A percentile compares a stretch with the other conserved stretches of the same genome.
These are phyloP conservation scores for Drosophila novamexicana DNA, from an alignment of 1,140 invertebrate genomes.

Conservation along the genomic window DNA sequence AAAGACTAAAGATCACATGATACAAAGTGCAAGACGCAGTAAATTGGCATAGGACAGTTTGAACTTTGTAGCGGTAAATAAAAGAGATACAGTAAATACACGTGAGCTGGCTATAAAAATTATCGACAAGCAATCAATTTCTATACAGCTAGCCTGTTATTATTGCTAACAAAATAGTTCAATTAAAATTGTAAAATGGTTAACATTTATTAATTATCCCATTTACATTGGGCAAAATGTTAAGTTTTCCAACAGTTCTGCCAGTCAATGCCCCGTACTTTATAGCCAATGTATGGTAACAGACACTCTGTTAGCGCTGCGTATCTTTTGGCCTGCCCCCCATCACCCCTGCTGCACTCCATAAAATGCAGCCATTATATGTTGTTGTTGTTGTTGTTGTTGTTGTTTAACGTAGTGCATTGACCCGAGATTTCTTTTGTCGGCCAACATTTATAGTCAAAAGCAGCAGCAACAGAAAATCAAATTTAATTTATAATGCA, in stretches of 20 bases:
- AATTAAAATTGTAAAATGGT: too few species aligned
- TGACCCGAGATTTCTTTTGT: slow-evolving; percentile 65
- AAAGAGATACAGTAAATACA: not conserved
- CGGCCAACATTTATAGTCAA: slow-evolving; percentile 32
- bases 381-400: slow-evolving; percentile 28
- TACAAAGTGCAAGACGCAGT: slow-evolving; percentile 26
- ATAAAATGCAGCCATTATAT: slow-evolving; percentile 31
- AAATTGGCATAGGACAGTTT: slow-evolving; percentile 12
- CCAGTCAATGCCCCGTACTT: slow-evolving; percentile 32
- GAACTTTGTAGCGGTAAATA: not conserved
- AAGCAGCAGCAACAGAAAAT: not conserved
- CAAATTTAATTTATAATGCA: slow-evolving; percentile 51
- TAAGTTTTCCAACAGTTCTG: not conserved
- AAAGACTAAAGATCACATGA: slow-evolving; percentile 28
- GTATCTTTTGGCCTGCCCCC: not conserved
- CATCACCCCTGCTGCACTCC: not conserved
- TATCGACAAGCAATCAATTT: not conserved
- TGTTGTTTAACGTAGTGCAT: slow-evolving; percentile 34
- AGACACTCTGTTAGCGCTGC: not conserved
- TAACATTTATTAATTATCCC: too few species aligned
- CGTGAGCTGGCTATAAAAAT: not conserved
- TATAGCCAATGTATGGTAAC: slow-evolving; percentile 9
- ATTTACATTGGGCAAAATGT: too few species aligned
- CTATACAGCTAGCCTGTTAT: too few species aligned
- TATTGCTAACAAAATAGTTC: too few species aligned